A percentile compares a stretch with the other conserved stretches of the same genome.
phyloP scores from a whole-genome alignment of 2,797 vertebrate species.

The Lateolabrax maculatus region DNA sequence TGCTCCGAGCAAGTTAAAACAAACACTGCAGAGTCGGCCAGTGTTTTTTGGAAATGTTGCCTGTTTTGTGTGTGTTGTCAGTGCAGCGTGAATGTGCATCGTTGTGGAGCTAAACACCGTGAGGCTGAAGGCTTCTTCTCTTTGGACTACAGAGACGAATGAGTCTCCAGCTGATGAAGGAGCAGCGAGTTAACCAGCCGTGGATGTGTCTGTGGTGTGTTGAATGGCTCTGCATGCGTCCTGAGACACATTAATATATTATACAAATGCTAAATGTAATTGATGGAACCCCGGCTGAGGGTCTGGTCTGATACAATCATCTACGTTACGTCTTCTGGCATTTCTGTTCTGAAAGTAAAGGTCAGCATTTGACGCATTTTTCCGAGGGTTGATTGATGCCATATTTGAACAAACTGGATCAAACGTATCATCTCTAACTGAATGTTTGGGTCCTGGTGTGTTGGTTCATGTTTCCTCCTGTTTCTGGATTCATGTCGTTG shows the following conservation, averaged over 20 bases:
- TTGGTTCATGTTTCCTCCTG: no score
- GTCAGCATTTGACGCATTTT: constrained; percentile 20
- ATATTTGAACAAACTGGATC: neutral
- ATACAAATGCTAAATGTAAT: neutral
- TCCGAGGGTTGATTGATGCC: neutral
- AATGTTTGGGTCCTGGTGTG: neutral
- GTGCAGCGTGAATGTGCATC: neutral
- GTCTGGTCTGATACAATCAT: neutral
- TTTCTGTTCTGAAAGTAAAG: constrained; percentile 33
- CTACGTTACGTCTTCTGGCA: neutral
- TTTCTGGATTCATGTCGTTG: neutral
- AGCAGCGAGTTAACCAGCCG: neutral
- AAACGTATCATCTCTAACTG: neutral
- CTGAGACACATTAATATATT: neutral
- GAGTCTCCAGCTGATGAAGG: neutral
- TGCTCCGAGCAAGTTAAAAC: neutral
- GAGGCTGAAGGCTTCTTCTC: neutral
- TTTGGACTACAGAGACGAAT: neutral
- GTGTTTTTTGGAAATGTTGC: neutral
- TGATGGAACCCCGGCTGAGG: neutral
- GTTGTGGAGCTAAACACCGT: neutral
- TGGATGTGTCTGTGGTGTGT: neutral
- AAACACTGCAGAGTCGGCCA: no score
- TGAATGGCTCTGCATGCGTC: constrained; percentile 9
- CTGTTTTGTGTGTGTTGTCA: neutral